These are phyloP conservation scores for Talpa occidentalis DNA, from an alignment of 2,113 vertebrate genomes.

Conservation along the genomic window DNA sequence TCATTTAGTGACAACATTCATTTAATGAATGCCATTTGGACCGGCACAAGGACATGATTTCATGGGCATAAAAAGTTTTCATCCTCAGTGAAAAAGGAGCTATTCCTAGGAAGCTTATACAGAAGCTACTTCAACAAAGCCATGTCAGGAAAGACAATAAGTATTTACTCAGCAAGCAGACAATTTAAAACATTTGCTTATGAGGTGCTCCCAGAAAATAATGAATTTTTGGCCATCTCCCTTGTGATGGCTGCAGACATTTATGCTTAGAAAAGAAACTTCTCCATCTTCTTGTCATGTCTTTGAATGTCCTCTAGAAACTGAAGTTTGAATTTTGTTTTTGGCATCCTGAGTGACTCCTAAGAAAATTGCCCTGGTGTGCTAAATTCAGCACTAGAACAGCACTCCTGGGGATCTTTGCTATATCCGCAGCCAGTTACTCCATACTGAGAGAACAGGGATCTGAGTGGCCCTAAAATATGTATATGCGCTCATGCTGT, in stretches of 20 bases:
- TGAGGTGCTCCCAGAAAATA: neutral
- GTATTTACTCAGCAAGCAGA: neutral
- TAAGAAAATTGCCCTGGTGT: conserved; percentile 40
- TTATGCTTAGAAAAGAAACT: conserved; percentile 49
- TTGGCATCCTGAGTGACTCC: neutral
- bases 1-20: neutral
- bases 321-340: conserved; percentile 23
- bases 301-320: conserved; percentile 48
- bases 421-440: conserved; percentile 29
- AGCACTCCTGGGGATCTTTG: neutral
- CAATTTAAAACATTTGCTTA: neutral
- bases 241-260: neutral
- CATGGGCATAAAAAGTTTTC: neutral
- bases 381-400: conserved; percentile 56
- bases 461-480: neutral
- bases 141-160: neutral
- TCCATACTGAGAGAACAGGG: conserved; percentile 1
- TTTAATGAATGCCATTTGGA: neutral
- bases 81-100: neutral
- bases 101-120: neutral
- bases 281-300: conserved; percentile 12
- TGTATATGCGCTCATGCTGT: neutral
- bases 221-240: neutral
- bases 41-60: neutral
- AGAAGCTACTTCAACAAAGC: neutral